These are phyloP conservation scores for Cantharis flavilabris DNA, from an alignment of 2,888 invertebrate genomes.

Conservation along the genomic window DNA sequence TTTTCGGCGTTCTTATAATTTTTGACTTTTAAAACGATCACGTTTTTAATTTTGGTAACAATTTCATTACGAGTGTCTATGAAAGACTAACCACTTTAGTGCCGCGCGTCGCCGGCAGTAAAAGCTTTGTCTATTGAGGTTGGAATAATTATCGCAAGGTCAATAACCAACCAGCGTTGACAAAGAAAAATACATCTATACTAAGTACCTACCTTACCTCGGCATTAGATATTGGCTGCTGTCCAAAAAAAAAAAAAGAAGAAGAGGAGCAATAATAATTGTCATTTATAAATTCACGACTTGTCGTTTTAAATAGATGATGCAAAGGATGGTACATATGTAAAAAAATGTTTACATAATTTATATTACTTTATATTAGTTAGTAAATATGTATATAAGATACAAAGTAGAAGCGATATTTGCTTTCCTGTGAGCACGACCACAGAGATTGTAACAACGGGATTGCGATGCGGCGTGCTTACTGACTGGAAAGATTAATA, in stretches of 20 bases:
- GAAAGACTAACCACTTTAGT: too few species aligned
- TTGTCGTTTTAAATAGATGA: not conserved
- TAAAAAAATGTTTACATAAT: not conserved
- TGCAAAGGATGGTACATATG: not conserved
- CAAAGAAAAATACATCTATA: not conserved
- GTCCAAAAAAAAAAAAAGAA: not conserved
- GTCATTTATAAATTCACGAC: not conserved
- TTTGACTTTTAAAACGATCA: not conserved
- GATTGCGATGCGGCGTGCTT: constrained; percentile 48
- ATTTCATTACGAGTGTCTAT: too few species aligned
- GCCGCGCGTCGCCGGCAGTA: too few species aligned
- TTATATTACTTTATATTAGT: constrained; percentile 11
- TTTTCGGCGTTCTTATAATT: not conserved
- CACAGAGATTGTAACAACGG: constrained; percentile 45
- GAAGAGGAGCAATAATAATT: not conserved
- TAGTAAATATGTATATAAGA: constrained; percentile 37
- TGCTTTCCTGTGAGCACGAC: constrained; percentile 39
- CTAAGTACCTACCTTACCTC: not conserved
- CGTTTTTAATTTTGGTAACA: too few species aligned
- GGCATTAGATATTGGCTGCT: not conserved
- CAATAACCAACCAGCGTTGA: not conserved
- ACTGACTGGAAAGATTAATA: constrained; percentile 54
- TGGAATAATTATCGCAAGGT: not conserved
- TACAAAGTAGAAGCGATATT: constrained; percentile 40
- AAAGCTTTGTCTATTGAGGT: too few species aligned